Evolutionary conservation across 1,140 invertebrate genomes (phyloP).

Genomic region (Ylistrum balloti): DNA sequence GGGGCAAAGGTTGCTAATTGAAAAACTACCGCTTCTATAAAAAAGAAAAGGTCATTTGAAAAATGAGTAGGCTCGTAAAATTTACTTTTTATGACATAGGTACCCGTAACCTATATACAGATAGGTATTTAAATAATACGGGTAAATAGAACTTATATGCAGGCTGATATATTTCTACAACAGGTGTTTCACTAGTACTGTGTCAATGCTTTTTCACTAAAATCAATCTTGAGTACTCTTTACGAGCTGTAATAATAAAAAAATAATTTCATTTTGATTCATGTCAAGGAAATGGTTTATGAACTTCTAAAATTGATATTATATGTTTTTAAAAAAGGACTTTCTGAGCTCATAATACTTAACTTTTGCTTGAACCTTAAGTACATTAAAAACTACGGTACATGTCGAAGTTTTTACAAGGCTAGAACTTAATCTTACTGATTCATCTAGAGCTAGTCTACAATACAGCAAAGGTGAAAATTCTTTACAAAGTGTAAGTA

Average conservation of each 20-base stretch:
- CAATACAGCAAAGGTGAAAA: too few species aligned
- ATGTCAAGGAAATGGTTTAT: constrained; percentile 27
- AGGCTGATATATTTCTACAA: background rate
- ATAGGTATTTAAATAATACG: background rate
- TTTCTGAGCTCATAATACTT: too few species aligned
- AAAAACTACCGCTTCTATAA: background rate
- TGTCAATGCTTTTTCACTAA: background rate
- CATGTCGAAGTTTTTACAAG: too few species aligned
- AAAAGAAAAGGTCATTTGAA: background rate
- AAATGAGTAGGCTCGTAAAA: background rate
- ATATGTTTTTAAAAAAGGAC: background rate
- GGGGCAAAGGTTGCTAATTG: background rate
- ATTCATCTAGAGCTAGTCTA: too few species aligned
- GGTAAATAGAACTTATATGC: background rate
- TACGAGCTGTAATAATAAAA: background rate
- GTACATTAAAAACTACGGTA: background rate
- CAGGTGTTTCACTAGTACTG: background rate
- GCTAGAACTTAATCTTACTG: too few species aligned
- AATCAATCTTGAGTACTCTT: background rate
- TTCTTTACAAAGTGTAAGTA: too few species aligned
- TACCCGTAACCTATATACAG: background rate
- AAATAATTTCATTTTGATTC: background rate
- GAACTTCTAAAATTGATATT: background rate
- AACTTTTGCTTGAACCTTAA: background rate
- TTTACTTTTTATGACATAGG: background rate